These are phyloP conservation scores for Ibidorhyncha struthersii DNA, from an alignment of 2,113 vertebrate species.

Conservation along the genomic window DNA sequence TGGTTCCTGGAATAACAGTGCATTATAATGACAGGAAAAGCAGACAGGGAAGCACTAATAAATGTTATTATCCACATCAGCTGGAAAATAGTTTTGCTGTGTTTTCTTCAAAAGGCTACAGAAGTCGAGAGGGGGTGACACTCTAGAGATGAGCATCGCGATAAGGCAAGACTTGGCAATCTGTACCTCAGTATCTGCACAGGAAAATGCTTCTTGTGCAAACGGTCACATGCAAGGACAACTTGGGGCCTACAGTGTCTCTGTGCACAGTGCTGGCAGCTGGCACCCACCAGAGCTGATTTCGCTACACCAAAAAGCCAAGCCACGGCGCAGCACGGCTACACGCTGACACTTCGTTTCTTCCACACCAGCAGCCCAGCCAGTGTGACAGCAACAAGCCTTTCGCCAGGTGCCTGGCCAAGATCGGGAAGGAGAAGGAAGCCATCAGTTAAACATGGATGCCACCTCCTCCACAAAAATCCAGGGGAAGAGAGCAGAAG, in stretches of 20 bases:
- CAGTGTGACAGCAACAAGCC: neutral
- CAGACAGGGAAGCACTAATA: neutral
- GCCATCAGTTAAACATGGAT: neutral
- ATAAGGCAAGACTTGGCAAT: neutral
- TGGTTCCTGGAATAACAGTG: conserved; percentile 27
- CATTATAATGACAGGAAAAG: conserved; percentile 38
- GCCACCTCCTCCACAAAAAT: neutral
- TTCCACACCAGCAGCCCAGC: neutral
- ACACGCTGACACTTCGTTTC: neutral
- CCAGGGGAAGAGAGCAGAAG: neutral
- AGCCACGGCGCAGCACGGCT: neutral
- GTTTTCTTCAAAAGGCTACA: conserved; percentile 29
- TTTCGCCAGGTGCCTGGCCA: neutral
- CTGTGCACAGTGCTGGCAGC: neutral
- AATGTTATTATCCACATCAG: conserved; percentile 10
- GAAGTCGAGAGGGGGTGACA: neutral
- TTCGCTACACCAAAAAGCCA: neutral
- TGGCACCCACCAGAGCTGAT: neutral
- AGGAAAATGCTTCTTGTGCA: neutral
- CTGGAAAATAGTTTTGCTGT: neutral
- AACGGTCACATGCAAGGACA: neutral
- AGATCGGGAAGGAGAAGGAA: neutral
- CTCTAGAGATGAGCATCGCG: neutral
- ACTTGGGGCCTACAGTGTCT: neutral
- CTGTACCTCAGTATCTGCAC: neutral